A percentile compares a stretch with the other conserved stretches of the same genome.
phyloP scores from a whole-genome alignment of 2,888 invertebrate genomes.

The Hirtodrosophila confusa region DNA sequence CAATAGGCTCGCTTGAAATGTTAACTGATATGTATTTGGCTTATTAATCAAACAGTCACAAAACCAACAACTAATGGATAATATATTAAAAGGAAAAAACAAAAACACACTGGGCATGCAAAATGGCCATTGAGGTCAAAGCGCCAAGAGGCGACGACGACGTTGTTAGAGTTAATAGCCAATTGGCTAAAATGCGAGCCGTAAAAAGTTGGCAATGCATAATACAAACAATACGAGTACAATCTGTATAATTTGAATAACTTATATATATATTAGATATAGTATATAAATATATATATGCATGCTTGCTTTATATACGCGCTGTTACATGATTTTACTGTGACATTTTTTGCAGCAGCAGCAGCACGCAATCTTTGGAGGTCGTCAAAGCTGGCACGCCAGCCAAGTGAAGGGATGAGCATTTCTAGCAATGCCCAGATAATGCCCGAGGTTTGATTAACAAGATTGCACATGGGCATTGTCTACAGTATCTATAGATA shows the following conservation, averaged over 20 bases:
- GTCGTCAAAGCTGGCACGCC: conserved; percentile 2
- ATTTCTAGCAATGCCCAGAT: neutral
- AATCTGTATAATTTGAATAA: conserved; percentile 14
- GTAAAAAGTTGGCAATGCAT: conserved; percentile 30
- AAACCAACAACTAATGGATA: neutral
- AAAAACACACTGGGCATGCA: conserved; percentile 30
- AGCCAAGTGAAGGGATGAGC: neutral
- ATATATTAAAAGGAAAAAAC: conserved; percentile 22
- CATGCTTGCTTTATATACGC: conserved; percentile 3
- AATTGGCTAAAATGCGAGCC: conserved; percentile 21
- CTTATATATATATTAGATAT: neutral
- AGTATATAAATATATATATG: neutral
- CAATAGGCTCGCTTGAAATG: conserved; percentile 33
- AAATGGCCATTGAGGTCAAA: conserved; percentile 66
- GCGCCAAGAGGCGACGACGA: conserved; percentile 32
- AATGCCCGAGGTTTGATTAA: neutral
- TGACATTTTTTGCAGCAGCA: too few relatives aligned
- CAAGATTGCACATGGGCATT: too few relatives aligned
- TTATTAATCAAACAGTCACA: conserved; percentile 24
- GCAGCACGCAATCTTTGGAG: too few relatives aligned
- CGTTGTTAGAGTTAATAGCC: conserved; percentile 21
- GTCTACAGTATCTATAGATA: conserved; percentile 2
- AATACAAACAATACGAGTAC: conserved; percentile 5
- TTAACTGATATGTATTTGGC: neutral
- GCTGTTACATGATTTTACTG: conserved; percentile 1